Evolutionary conservation across 2,888 invertebrate species (phyloP), one percentile per base, ranked within the genome.

Genomic region (Thecocarcelia acutangulata): DNA sequence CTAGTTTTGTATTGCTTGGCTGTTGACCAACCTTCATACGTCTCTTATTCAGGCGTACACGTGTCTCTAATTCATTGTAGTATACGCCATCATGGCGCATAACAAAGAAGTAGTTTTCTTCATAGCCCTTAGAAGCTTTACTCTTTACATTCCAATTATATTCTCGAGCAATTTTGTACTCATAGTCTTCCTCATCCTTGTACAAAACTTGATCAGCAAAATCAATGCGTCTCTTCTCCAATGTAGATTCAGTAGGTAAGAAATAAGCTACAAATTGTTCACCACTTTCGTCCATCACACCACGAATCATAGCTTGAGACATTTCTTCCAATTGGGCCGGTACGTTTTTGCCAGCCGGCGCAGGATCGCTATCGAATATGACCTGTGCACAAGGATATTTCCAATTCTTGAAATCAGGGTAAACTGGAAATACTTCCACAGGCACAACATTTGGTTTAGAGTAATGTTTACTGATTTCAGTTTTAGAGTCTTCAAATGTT

Each of bases 101-200:
- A 77, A 98, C 97, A 91, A 98, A 94, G 92, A 98, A 98, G 89
- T 98, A 98, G 90, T 98, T 99, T 91, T 99, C 98, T 90, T 98
- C 98, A 87, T 98, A 98, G 44, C 97, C 97, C 89, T 96, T 96
- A 0, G 96, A 96, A 0, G 97, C 95, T 91, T 98, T 98, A 90
- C 97, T 98, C 91, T 99, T 98, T 19, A 99, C 98, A 88, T 98
- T 98, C 99, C 99, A 99, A 89, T 98, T 98, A 90, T 99, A 99
- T 89, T 99, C 99, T 83, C 99, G 93, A 0, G 98, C 97, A 94
- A 99, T 96, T 90, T 96, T 96, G 88, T 99, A 99, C 86, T 99
- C 98, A 87, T 99, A 99, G 70, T 96, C 96, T 84, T 97, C 96
- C 0, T 95, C 97, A 54, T 97, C 97, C 88, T 95, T 94, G 89